Evolutionary conservation across 2,888 invertebrate genomes (phyloP).

Genomic region (Coenonympha arcania): DNA sequence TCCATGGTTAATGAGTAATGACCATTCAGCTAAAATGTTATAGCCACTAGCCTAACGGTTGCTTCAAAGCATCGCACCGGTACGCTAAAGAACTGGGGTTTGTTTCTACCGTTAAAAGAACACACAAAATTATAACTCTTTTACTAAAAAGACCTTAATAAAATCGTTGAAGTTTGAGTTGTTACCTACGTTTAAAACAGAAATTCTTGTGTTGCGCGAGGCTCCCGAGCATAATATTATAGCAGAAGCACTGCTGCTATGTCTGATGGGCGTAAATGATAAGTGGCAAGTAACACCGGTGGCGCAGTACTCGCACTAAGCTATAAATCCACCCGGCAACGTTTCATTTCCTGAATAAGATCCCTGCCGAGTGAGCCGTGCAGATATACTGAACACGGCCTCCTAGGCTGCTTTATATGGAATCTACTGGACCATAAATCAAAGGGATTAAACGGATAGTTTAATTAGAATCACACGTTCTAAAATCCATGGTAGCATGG

Average conservation of each 20-base stretch:
- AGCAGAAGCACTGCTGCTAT: conserved; percentile 26
- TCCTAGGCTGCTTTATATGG: conserved; percentile 7
- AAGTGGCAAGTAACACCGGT: conserved; percentile 60
- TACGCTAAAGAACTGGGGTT: too few relatives aligned
- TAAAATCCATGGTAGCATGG: too few relatives aligned
- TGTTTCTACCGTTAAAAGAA: too few relatives aligned
- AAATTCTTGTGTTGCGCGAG: background rate
- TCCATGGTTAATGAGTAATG: too few relatives aligned
- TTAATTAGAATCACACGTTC: conserved; percentile 4
- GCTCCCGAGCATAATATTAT: conserved; percentile 23
- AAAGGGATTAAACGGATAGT: conserved; percentile 5
- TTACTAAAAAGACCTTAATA: too few relatives aligned
- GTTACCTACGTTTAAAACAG: too few relatives aligned
- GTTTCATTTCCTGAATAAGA: conserved; percentile 70
- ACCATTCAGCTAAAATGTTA: too few relatives aligned
- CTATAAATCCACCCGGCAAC: conserved; percentile 59
- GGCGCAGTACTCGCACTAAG: conserved; percentile 44
- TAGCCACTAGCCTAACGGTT: too few relatives aligned
- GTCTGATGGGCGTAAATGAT: conserved; percentile 60
- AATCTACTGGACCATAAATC: conserved; percentile 13
- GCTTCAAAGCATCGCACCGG: too few relatives aligned
- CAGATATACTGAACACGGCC: conserved; percentile 24
- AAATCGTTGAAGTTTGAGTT: too few relatives aligned
- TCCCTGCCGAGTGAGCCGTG: conserved; percentile 47
- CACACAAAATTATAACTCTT: too few relatives aligned